Percentiles rank a stretch among this genome's conserved stretches.
Evolutionary conservation across 2,888 invertebrate genomes (phyloP).

Genomic region (Lumbricus terrestris): DNA sequence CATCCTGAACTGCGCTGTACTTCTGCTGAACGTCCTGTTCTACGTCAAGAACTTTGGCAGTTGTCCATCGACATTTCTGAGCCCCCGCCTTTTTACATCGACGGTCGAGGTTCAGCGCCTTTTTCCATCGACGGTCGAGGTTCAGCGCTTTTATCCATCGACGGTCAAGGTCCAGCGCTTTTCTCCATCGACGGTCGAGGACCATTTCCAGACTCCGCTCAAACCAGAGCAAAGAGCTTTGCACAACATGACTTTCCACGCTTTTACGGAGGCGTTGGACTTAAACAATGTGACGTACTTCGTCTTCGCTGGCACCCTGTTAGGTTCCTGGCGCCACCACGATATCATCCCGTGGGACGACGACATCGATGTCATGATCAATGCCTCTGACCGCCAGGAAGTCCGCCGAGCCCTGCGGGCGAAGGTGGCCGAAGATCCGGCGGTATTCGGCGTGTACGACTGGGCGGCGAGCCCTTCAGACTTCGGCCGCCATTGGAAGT

Average conservation of each 20-base stretch:
- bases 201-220: no score
- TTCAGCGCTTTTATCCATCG: no score
- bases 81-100: no score
- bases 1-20: no score
- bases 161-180: no score
- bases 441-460: constrained; percentile 7
- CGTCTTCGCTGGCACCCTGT: constrained; percentile 40
- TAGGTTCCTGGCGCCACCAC: constrained; percentile 43
- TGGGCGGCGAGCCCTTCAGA: not conserved
- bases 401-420: not conserved
- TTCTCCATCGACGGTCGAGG: no score
- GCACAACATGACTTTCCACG: not conserved
- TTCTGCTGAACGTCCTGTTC: no score
- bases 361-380: constrained; percentile 45
- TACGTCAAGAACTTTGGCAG: no score
- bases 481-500: constrained; percentile 40
- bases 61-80: no score
- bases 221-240: no score
- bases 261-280: constrained; percentile 21
- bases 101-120: no score
- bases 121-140: no score
- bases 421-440: not conserved
- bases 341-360: constrained; percentile 46
- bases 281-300: constrained; percentile 32
- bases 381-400: constrained; percentile 38